These are phyloP conservation scores for Ophraella communa DNA, from an alignment of 2,888 invertebrate genomes.

Conservation along the genomic window DNA sequence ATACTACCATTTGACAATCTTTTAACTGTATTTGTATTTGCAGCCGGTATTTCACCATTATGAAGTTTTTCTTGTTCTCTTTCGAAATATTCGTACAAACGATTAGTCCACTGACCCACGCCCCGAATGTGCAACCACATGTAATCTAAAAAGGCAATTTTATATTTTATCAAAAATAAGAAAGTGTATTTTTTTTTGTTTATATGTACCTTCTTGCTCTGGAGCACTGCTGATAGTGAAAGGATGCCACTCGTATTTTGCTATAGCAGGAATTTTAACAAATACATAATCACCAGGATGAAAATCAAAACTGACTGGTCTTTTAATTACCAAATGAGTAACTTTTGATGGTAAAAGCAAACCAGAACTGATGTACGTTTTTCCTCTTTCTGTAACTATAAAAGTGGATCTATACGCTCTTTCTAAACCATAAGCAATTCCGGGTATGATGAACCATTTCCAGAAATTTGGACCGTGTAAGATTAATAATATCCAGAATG, in stretches of 20 bases:
- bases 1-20: conserved; percentile 47
- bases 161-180: background rate
- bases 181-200: background rate
- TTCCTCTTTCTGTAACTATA: conserved; percentile 78
- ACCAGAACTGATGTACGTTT: conserved; percentile 89
- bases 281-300: conserved; percentile 94
- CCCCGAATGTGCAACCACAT: conserved; percentile 94
- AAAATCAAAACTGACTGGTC: conserved; percentile 86
- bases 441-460: conserved; percentile 92
- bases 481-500: conserved; percentile 84
- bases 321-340: conserved; percentile 87
- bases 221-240: conserved; percentile 97
- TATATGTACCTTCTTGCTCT: conserved; percentile 78
- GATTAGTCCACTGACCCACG: conserved; percentile 94
- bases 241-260: conserved; percentile 95
- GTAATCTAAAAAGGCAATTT: conserved; percentile 76
- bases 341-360: conserved; percentile 87
- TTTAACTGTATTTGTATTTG: conserved; percentile 42
- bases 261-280: conserved; percentile 90
- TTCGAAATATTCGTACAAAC: conserved; percentile 85
- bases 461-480: conserved; percentile 93
- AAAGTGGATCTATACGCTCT: conserved; percentile 69
- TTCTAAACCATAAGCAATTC: conserved; percentile 79
- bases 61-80: conserved; percentile 78
- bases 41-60: conserved; percentile 65